Evolutionary conservation across 1,140 invertebrate genomes (phyloP), one percentile per base, ranked within the genome.

Genomic region (Hesperophylax magnus): DNA sequence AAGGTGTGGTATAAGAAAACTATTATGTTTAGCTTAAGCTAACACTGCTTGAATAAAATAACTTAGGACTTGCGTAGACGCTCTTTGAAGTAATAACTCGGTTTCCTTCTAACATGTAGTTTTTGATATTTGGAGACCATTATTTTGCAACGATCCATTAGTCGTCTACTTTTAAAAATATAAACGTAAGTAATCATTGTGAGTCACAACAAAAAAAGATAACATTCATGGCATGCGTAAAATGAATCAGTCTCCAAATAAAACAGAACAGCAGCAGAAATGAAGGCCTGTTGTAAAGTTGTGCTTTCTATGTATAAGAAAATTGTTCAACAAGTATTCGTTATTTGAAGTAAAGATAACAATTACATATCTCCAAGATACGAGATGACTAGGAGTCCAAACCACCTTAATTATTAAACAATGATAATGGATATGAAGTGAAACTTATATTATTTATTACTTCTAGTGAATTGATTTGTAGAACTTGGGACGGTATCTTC

Each of bases 11-110:
- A 17, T 67, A 27, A 67, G 63, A 67, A 67, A 47, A 47, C 39
- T 47, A 47, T 2, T 47, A 47, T 47, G 39, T 67, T 27, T 67
- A 67, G 63, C 63, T 34, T 7, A 67, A 67, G 63, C 63, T 22
- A 34, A 67, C 63, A 65, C 4, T 65, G 56, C n/a, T 22, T 22
- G 24, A 24, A 79, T 27, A 47, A 74, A 63, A 80, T 47, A 52
- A 78, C 53, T 47, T 2, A 60, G 47, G 58, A 78, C 39, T 65
- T 20, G 39, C 39, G 31, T n/a, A 24, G 61, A 78, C 67, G 11
- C 18, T 65, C 22, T 72, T 31, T 27, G 60, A 71, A 79, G 20
- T 56, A 58, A 22, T 31, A 72, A 54, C 52, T 72, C 39, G 22
- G 18, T 24, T 39, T 20, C 34, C 18, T 31, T 31, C 22, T 61